Evolutionary conservation across 2,113 vertebrate species (phyloP), one percentile per base, ranked within the genome.

Genomic region (Xerus inauris): DNA sequence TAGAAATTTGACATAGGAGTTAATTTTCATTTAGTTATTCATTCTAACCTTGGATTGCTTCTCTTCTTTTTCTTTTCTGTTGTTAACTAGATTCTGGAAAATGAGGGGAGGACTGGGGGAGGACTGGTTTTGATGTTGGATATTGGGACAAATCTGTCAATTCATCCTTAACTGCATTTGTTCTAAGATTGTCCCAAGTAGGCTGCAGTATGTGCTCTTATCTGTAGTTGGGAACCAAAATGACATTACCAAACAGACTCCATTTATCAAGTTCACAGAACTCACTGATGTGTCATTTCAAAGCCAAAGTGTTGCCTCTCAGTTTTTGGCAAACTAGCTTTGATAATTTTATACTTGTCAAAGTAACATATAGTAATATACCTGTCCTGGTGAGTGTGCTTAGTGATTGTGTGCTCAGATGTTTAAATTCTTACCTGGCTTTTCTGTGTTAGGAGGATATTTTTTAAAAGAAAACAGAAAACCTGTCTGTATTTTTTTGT

Each of bases 1-100:
- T 76, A 84, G 79, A 47, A 80, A 72, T 40, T 89, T 89, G 65
- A 72, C 42, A 62, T 24, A 71, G 67, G 8, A 71, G 82, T 90
- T 69, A 67, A 79, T 80, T 96, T 96, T 28, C 24, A 85, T 75
- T 17, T 91, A 69, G 71, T 45, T 87, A 26, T 94, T 88, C 88
- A 72, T 57, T 95, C 26, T 42, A 81, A n/a, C 32, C 26, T 40
- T 47, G 65, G 42, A n/a, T 76, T 35, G 9, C 83, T 26, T 38
- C 40, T 75, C 19, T 94, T 71, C 5, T 84, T 88, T 86, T 28
- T 20, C 35, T 92, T 22, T 94, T 84, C 71, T 96, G 45, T 32
- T 94, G 42, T 51, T 87, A 12, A 38, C 57, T 89, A 54, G 35
- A 75, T 89, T 67, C 28, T 94, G 22, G 26, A 51, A 91, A 83